Base-by-base conservation (phyloP, 1,140 invertebrate genomes). In the Scaptomyza graminum region DNA sequence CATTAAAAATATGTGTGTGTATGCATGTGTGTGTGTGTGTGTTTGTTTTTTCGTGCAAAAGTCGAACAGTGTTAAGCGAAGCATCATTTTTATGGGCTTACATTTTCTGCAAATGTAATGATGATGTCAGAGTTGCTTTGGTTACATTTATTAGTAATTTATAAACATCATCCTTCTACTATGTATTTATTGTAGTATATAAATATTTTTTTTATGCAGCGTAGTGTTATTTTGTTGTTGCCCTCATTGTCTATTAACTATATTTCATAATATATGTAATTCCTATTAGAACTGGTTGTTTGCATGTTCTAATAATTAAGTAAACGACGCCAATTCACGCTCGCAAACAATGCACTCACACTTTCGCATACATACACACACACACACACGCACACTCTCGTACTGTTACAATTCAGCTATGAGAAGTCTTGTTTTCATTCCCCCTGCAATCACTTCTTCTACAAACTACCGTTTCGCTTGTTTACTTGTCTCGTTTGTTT, bases 241-340 rank as follows among this genome's bases (percentile, higher is more conserved):
- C 37, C 50, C 31, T 9, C 8, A 37, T 28, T 51, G 15, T 13
- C 22, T 6, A 43, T 34, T 59, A 62, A 43, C 47, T 57, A 49
- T 66, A 82, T 87, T 88, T 88, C 82, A 76, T 82, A 88, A 88
- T 82, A 79, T 39, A 70, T 74, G 68, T 64, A 68, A 75, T 61
- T 87, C 66, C 61, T 87, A 87, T 75, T 82, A 74, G 61, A 87
- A 85, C 63, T 72, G 78, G 56, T 87, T 88, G 77, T 88, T 85
- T 85, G 82, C 82, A 87, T 85, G 81, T 87, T 78, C 78, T 87
- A 85, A 85, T 78, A 82, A 85, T 28, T 39, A 57, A 54, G n/a
- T 15, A 59, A 82, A 78, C 75, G 74, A 78, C 70, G 57, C 56
- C 64, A 65, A 56, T 61, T 52, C 76, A 84, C 80, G 67, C 80